Base-by-base conservation (phyloP, 2,113 vertebrate genomes). In the Corythornis vintsioides region DNA sequence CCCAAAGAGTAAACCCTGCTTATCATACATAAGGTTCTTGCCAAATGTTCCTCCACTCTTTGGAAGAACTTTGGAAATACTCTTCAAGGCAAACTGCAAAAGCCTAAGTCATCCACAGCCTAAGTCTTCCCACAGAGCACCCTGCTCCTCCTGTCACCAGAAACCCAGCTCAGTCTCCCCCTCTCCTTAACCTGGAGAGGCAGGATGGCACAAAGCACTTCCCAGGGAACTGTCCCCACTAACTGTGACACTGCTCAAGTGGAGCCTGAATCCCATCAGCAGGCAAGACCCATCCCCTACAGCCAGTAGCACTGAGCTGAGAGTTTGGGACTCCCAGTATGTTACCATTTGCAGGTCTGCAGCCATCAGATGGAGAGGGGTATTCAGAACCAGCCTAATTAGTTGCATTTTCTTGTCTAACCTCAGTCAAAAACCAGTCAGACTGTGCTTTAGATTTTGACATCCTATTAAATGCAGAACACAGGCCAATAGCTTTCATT, bases 391-490 rank as follows among this genome's bases (percentile, higher is more conserved):
- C 11, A 57, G 86, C 83, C 92, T 97, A 96, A 96, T 95, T 92
- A 97, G 90, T 94, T 93, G 67, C 90, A 40, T 95, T 95, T 87
- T 92, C 95, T 93, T 92, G 90, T 66, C 95, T 94, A 95, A 94
- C 96, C 89, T 90, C 94, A 95, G 92, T 96, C 94, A 93, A 86
- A 94, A 92, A 84, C 19, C 89, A 94, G 84, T 94, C 96, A 95
- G 83, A 77, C 35, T 94, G 67, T 85, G 91, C 93, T 93, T 94
- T 96, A 88, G 94, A 96, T 96, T 88, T 66, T 96, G 95, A 94
- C 91, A 97, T 95, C 86, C 90, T 89, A 96, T 97, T 96, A 96
- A 96, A 96, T 82, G 85, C 88, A 93, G 89, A 96, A 94, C 74
- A 94, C 95, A 94, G 93, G 75, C 86, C 93, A 91, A 95, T 25